Conservation (phyloP, 2,797 vertebrate species). For the Cryptoblepharus egeriae region DNA sequence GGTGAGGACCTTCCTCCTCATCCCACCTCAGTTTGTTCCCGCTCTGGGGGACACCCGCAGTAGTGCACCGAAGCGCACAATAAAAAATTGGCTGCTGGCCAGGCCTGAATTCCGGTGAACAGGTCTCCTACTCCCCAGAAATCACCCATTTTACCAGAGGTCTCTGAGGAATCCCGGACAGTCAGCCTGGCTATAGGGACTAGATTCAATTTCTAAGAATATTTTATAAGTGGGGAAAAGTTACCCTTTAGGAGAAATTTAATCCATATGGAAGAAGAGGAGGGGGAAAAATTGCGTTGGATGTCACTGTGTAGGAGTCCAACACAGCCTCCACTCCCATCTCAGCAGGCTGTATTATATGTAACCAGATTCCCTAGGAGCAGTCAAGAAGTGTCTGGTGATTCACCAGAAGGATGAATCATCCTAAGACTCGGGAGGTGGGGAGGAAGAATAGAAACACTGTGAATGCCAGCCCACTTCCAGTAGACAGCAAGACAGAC, state of each 20-base stretch:
- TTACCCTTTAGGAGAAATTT: background rate
- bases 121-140: too few relatives aligned
- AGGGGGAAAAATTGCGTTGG: background rate
- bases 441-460: background rate
- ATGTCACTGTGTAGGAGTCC: background rate
- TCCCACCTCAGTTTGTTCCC: too few relatives aligned
- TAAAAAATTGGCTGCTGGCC: too few relatives aligned
- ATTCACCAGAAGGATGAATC: slow-evolving; percentile 21
- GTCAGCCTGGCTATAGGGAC: slow-evolving; percentile 14
- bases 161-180: too few relatives aligned
- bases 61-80: too few relatives aligned
- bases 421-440: background rate
- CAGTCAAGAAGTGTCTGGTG: background rate
- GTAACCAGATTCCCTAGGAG: background rate
- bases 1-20: too few relatives aligned
- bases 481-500: background rate
- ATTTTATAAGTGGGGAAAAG: background rate
- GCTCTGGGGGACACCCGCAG: too few relatives aligned
- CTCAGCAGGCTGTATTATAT: background rate
- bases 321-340: background rate
- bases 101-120: too few relatives aligned
- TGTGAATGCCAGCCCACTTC: background rate
- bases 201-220: slow-evolving; percentile 3
- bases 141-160: too few relatives aligned
- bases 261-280: fast-evolving